A percentile compares a stretch with the other conserved stretches of the same genome.
Evolutionary conservation across 2,113 vertebrate species (phyloP).

Genomic region (Synodontis membranacea): DNA sequence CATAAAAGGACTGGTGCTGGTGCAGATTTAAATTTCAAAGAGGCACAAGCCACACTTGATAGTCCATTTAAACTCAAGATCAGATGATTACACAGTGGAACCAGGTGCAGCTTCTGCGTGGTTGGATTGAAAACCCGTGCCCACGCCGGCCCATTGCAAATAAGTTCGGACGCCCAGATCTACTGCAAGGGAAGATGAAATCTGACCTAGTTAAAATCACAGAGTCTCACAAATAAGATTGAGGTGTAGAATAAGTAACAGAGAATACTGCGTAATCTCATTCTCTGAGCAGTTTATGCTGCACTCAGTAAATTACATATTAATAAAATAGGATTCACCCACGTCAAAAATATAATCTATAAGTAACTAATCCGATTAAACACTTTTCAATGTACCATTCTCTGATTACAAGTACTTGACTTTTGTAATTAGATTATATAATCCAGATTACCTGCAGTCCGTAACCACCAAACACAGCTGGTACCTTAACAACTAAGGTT

Average conservation of each 20-base stretch:
- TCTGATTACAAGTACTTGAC: background rate
- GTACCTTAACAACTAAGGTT: background rate
- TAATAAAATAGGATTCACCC: slow-evolving; percentile 3
- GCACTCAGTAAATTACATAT: slow-evolving; percentile 7
- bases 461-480: background rate
- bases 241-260: background rate
- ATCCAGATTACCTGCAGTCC: background rate
- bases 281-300: background rate
- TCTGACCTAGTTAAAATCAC: background rate
- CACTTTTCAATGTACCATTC: background rate
- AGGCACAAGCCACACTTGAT: background rate
- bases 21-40: background rate
- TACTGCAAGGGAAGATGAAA: background rate
- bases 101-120: background rate
- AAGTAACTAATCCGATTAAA: slow-evolving; percentile 12
- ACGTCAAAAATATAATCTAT: slow-evolving; percentile 5
- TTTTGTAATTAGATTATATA: slow-evolving; percentile 1
- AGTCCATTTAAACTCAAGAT: background rate
- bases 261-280: background rate
- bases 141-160: background rate
- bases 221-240: background rate
- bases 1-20: background rate
- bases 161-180: background rate
- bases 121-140: background rate
- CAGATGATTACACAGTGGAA: background rate